phyloP scores from a whole-genome alignment of 2,888 invertebrate species.

The Spatulosminthurus flaviceps region DNA sequence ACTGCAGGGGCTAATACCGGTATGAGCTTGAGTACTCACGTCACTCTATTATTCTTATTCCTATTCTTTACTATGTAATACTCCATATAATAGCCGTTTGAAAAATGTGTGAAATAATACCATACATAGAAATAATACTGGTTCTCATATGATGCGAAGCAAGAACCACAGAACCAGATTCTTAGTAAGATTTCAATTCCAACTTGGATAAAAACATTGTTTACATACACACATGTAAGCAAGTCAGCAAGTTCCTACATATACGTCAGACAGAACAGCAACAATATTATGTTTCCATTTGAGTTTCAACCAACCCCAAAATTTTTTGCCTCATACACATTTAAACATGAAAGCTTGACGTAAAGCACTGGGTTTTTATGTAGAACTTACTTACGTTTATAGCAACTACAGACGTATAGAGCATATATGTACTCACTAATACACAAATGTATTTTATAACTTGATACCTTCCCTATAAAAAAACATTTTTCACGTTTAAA shows the following conservation, averaged over 20 bases:
- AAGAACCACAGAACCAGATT: no score
- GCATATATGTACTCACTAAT: no score
- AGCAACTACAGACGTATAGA: not conserved
- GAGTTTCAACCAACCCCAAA: slow-evolving; percentile 5
- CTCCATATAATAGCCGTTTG: not conserved
- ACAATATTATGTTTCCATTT: not conserved
- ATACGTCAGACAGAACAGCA: not conserved
- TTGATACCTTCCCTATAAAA: no score
- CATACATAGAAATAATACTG: not conserved
- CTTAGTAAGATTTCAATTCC: no score
- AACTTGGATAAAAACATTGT: no score
- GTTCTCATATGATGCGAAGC: not conserved
- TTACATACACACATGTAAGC: no score
- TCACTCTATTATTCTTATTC: not conserved
- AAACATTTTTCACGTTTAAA: no score
- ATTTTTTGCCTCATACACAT: not conserved
- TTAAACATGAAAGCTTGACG: not conserved
- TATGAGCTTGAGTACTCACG: not conserved
- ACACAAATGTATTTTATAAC: no score
- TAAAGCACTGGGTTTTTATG: not conserved
- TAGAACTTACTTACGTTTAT: no score
- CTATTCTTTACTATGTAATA: not conserved
- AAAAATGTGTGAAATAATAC: not conserved
- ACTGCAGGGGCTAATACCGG: not conserved
- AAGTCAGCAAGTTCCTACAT: no score